Evolutionary conservation across 2,797 vertebrate species (phyloP), one percentile per base, ranked within the genome.

Genomic region (Chloroceryle inda): DNA sequence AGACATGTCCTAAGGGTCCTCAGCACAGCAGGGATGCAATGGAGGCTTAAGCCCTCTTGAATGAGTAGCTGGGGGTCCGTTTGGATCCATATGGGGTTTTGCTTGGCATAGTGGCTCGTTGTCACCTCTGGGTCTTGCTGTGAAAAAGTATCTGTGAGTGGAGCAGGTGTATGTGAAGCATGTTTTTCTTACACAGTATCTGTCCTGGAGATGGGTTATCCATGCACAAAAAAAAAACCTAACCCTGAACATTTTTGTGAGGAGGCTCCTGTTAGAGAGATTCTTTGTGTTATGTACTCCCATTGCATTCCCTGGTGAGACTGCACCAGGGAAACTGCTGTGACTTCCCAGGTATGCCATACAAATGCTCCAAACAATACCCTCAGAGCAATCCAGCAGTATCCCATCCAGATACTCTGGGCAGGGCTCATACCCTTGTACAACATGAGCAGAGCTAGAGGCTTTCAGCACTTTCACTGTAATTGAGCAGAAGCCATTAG

Each of bases 1-100:
- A 31, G 31, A 4, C 2, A 0, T 6, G 14, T 61, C 49, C 53
- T 2, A 2, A 35, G 31, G 27, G 10, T 44, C 21, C 33, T 45
- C 26, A 40, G 69, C 17, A 58, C 13, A 75, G 42, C 62, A 88
- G 53, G 71, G 35, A 12, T 49, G 19, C n/a, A 49, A 0, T 16
- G 17, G 31, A 16, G 37, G 22, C 35, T 42, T 47, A 23, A 85
- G 10, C 20, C 18, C 56, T 89, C 63, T 38, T 59, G 24, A 61
- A 27, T 16, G 19, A 38, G 40, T 11, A 80, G n/a, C 19, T 56
- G 0, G 56, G 45, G 40, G 47, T 77, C 4, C 21, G 11, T 14
- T 33, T 11, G 14, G 33, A 35, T 24, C 56, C 33, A 24, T 69
- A 33, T 82, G 55, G 18, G 56, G 8, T 38, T 61, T 58, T 59